Conservation (phyloP, 2,888 invertebrate species). For the Drosophila siamana region DNA sequence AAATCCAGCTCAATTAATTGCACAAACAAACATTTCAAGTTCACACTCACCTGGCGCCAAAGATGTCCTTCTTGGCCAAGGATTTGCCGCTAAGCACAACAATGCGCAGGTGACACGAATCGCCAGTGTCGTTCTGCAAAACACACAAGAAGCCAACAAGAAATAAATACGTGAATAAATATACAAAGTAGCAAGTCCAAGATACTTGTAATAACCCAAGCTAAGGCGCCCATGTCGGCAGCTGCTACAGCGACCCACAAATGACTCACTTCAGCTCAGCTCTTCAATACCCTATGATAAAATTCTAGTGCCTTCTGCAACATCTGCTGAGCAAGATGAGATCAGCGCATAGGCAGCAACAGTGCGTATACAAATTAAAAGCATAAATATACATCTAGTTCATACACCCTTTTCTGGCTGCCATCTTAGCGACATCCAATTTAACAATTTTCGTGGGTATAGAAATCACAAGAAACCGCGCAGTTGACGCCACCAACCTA, state of each 20-base stretch:
- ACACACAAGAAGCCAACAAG: not conserved
- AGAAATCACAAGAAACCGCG: not conserved
- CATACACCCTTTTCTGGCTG: not conserved
- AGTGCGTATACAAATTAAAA: not conserved
- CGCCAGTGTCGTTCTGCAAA: slow-evolving; percentile 90
- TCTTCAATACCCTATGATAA: slow-evolving; percentile 14
- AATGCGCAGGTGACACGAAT: slow-evolving; percentile 93
- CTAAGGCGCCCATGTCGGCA: not conserved
- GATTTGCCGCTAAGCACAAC: slow-evolving; percentile 94
- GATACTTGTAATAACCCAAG: slow-evolving; percentile 1
- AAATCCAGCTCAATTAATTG: not conserved
- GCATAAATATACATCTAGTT: not conserved
- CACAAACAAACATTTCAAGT: not conserved
- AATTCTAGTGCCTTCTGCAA: not conserved
- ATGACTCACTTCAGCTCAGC: slow-evolving; percentile 49
- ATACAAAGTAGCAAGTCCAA: not conserved
- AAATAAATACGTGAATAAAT: slow-evolving; percentile 26
- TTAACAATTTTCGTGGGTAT: not conserved
- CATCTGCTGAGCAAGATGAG: no score
- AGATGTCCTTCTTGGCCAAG: slow-evolving; percentile 99
- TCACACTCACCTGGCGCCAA: slow-evolving; percentile 95
- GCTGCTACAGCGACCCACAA: slow-evolving; percentile 25
- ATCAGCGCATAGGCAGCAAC: slow-evolving; percentile 23
- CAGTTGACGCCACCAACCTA: not conserved
- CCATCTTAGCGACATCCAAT: not conserved